Conservation (phyloP, 2,888 invertebrate species). For the Baronia brevicornis region DNA sequence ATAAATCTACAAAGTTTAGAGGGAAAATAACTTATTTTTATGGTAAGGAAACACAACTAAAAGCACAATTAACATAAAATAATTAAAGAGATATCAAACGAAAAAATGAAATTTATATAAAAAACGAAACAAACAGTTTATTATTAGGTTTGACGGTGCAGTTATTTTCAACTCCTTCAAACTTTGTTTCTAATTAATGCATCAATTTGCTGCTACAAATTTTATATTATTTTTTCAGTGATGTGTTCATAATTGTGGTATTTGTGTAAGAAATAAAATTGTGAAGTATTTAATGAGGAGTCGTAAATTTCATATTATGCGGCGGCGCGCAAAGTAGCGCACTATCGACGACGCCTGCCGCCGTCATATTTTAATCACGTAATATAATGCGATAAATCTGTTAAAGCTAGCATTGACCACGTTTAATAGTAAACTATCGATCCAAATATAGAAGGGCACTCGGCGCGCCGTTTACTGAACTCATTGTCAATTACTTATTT, state of each 20-base stretch:
- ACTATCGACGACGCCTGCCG: constrained; percentile 14
- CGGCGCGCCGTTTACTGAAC: constrained; percentile 59
- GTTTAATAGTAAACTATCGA: constrained; percentile 66
- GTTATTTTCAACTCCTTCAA: no score
- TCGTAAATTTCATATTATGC: constrained; percentile 25
- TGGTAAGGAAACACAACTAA: no score
- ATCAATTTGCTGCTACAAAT: no score
- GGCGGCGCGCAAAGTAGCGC: constrained; percentile 41
- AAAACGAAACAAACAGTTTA: no score
- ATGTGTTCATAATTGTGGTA: constrained; percentile 14
- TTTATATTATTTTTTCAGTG: constrained; percentile 4
- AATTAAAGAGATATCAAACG: no score
- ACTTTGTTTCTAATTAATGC: no score
- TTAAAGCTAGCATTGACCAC: constrained; percentile 49
- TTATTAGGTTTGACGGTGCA: no score
- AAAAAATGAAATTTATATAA: no score
- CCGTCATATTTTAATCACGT: constrained; percentile 46
- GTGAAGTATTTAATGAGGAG: constrained; percentile 12
- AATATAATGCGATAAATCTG: constrained; percentile 62
- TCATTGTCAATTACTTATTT: constrained; percentile 51
- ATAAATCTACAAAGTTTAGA: no score
- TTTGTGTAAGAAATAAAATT: constrained; percentile 12
- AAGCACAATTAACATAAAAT: no score
- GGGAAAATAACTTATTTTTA: no score
- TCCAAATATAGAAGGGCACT: constrained; percentile 64